Evolutionary conservation across 2,797 vertebrate species (phyloP), one percentile per base, ranked within the genome.

Genomic region (Podargus strigoides): DNA sequence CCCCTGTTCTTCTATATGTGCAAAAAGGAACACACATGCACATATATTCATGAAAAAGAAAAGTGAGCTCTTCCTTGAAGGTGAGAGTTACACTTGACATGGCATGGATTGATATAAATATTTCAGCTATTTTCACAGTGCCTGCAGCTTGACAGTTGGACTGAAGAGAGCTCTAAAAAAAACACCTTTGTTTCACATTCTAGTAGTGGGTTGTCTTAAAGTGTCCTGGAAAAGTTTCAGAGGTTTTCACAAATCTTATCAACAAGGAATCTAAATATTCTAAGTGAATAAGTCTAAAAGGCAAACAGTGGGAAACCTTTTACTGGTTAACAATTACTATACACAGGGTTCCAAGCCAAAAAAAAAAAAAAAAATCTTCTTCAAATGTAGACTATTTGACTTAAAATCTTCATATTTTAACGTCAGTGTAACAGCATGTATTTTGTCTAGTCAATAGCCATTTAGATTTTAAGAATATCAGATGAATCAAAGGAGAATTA

Each of bases 101-200:
- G 3, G 47, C 42, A 69, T 5, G 32, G 73, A 82, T 41, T 56
- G 55, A 92, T 84, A 30, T 52, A 78, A 93, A 84, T 78, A 85
- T 53, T 91, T 32, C 76, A 92, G 13, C 42, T 67, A 50, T 62
- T 83, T 96, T 77, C 76, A 91, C 63, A 55, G 41, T 68, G 74
- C 44, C 59, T 86, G 66, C n/a, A 84, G 41, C 50, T 80, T 90
- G 59, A 63, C 13, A 82, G 42, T 3, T 85, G 42, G 14, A 26
- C n/a, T 87, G 47, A 91, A 87, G n/a, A 78, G 62, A 94, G 50
- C 32, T 75, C 87, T 84, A 67, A 94, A 84, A 21, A 91, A 85
- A n/a, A n/a, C n/a, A 85, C n/a, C 66, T 75, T 77, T 84, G 58
- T 44, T 95, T 91, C 18, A 7, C 28, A 32, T 90, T 81, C 39